These are phyloP conservation scores for Drosophila carrolli DNA, from an alignment of 1,140 invertebrate genomes.

Conservation along the genomic window DNA sequence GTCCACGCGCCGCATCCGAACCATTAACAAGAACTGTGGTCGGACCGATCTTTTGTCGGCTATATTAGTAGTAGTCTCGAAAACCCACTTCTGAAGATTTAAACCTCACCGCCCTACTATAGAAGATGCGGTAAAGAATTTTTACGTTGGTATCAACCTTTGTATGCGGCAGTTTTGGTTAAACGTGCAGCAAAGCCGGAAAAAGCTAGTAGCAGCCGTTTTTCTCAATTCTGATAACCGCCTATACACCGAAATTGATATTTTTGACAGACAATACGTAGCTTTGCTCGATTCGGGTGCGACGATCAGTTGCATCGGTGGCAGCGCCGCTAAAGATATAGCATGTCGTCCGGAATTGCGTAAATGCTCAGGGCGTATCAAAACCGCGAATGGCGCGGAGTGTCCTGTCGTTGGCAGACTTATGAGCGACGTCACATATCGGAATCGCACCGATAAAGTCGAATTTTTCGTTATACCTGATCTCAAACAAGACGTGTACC, in stretches of 20 bases:
- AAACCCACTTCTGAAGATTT: no score
- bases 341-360: no score
- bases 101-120: no score
- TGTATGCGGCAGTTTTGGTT: background rate
- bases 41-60: background rate
- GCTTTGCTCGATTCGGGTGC: background rate
- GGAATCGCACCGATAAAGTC: background rate
- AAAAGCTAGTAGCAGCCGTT: background rate
- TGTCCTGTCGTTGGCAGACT: background rate
- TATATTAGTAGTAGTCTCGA: background rate
- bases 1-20: background rate
- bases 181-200: background rate
- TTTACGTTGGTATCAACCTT: background rate
- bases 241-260: background rate
- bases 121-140: background rate
- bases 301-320: background rate
- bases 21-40: background rate
- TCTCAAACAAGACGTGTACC: slow-evolving; percentile 1
- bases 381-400: background rate
- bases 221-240: background rate
- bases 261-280: background rate
- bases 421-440: background rate
- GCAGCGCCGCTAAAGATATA: no score
- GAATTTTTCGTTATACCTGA: slow-evolving; percentile 3
- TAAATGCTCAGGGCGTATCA: no score